A percentile compares a stretch with the other conserved stretches of the same genome.
These are phyloP conservation scores for Bombus impatiens DNA, from an alignment of 1,140 invertebrate species.

Conservation along the genomic window DNA sequence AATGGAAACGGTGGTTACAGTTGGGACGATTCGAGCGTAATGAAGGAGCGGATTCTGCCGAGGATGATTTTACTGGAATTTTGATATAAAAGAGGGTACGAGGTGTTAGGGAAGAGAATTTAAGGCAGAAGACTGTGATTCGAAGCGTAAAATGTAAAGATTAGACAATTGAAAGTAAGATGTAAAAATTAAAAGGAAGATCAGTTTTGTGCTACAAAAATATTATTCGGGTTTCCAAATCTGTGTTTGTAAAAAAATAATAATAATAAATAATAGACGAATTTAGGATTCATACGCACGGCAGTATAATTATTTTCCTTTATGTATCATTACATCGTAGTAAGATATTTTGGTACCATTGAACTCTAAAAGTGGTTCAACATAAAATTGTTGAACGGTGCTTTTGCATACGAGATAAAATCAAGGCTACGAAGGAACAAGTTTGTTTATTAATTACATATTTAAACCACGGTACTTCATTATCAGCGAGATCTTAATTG, in stretches of 20 bases:
- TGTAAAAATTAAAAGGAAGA: too few species aligned
- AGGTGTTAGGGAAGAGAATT: neutral
- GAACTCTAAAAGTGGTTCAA: neutral
- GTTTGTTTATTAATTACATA: neutral
- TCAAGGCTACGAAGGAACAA: neutral
- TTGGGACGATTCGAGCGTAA: neutral
- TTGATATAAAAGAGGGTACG: neutral
- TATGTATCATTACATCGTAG: neutral
- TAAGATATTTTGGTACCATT: neutral
- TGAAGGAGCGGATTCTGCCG: neutral
- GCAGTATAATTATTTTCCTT: neutral
- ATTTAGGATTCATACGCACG: too few species aligned
- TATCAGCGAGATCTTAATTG: slow-evolving; percentile 13
- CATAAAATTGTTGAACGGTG: neutral
- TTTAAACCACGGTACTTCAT: neutral
- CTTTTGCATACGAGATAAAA: neutral
- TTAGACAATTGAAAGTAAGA: neutral
- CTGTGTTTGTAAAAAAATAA: too few species aligned
- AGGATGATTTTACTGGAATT: neutral
- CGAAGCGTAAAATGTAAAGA: neutral
- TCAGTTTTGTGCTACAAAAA: too few species aligned
- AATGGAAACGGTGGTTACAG: neutral
- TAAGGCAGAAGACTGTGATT: neutral
- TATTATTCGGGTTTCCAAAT: too few species aligned
- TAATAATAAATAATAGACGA: too few species aligned